Evolutionary conservation across 2,888 invertebrate species (phyloP).

Genomic region (Stomorhina lunata): DNA sequence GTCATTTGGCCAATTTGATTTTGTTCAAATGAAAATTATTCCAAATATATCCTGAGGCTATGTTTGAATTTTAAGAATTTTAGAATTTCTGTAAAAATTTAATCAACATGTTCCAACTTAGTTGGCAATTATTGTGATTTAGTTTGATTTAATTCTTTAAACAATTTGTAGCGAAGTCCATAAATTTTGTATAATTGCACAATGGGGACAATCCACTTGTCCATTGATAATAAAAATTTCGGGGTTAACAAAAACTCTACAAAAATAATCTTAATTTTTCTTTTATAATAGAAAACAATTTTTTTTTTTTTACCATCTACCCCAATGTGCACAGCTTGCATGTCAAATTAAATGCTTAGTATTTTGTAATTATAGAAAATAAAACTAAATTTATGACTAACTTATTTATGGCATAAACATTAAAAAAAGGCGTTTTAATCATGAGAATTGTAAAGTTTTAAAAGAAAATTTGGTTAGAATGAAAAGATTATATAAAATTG

Average conservation of each 20-base stretch:
- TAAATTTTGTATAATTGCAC: too few species aligned
- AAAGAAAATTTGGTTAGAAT: neutral
- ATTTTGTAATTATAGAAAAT: neutral
- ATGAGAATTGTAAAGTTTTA: neutral
- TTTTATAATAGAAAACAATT: too few species aligned
- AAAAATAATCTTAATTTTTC: too few species aligned
- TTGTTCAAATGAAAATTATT: neutral
- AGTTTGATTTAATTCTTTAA: neutral
- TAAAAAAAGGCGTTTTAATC: constrained; percentile 29
- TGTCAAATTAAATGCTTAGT: too few species aligned
- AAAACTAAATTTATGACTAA: constrained; percentile 14
- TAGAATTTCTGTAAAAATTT: constrained; percentile 21
- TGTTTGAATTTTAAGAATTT: constrained; percentile 18
- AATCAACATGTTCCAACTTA: neutral
- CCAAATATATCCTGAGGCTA: constrained; percentile 21
- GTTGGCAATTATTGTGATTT: neutral
- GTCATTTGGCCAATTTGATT: constrained; percentile 15
- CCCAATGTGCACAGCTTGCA: too few species aligned
- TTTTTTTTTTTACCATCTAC: too few species aligned
- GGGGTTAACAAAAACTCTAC: too few species aligned
- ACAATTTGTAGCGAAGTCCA: constrained; percentile 8
- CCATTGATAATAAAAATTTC: too few species aligned
- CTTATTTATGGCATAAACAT: neutral
- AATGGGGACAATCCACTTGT: too few species aligned
- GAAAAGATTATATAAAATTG: too few species aligned